Evolutionary conservation across 2,797 vertebrate species (phyloP), one percentile per base, ranked within the genome.

Genomic region (Pseudomugil tenellus): DNA sequence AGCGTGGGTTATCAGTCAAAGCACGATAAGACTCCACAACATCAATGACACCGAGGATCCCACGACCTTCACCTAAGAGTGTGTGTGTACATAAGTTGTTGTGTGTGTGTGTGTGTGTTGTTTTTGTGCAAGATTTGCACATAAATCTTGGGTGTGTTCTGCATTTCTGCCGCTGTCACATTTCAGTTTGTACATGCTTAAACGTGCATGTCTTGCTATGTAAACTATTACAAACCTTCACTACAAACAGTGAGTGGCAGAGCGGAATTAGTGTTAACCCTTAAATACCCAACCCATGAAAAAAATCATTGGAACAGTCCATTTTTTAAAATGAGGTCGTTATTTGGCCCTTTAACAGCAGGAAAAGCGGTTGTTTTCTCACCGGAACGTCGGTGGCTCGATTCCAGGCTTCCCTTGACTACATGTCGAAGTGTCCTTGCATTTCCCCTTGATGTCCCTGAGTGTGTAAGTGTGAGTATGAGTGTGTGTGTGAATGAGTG

Each of bases 21-120:
- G 29, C 43, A 54, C 58, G 84, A 88, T 84, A 88, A 87, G 59
- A 64, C 73, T 60, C 54, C 69, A 74, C 34, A 78, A 65, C 84
- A 79, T 82, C 59, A 83, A 81, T 79, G 84, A 57, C 46, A 54
- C 56, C 76, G 84, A 81, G 70, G 69, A 83, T 83, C 58, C 49
- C 31, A 25, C 53, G 74, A 74, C 74, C 81, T 88, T 67, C 68
- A 83, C 63, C 63, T 73, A n/a, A 2, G 17, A 37, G 41, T 60
- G 32, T 62, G 57, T 70, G 67, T 31, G 49, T 57, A 1, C 25
- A 48, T 53, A 48, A 37, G 11, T 49, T 31, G 48, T 63, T 53
- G 21, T 61, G 60, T 43, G 43, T 66, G 64, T 31, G 29, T 31
- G 6, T 31, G 21, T 61, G 60, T 37, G 43, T 63, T 61, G 28